A percentile compares a stretch with the other conserved stretches of the same genome.
phyloP scores from a whole-genome alignment of 1,140 invertebrate genomes.

The Diorhabda sublineata region DNA sequence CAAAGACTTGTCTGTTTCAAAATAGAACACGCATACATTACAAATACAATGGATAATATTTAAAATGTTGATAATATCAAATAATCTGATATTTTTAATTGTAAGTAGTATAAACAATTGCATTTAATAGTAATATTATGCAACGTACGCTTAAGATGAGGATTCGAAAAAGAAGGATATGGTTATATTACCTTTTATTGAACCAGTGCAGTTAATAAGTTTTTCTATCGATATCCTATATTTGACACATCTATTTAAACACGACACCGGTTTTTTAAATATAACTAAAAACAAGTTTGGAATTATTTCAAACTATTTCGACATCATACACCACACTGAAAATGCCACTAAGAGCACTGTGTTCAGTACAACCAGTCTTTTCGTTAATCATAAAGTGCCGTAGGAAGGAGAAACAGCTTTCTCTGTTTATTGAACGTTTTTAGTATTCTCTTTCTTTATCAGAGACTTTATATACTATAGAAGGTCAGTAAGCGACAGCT shows the following conservation, averaged over 20 bases:
- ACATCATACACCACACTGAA: not conserved
- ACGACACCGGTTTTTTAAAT: not conserved
- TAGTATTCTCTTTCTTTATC: not conserved
- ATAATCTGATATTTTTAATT: too few relatives aligned
- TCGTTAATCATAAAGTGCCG: slow-evolving; percentile 1
- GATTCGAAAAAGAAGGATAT: not conserved
- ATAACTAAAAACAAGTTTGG: not conserved
- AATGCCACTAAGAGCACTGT: not conserved
- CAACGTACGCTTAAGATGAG: not conserved
- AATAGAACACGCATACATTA: not conserved
- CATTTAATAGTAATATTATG: not conserved
- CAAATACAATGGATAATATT: too few relatives aligned
- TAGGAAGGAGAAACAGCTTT: slow-evolving; percentile 9
- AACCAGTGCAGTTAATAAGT: not conserved
- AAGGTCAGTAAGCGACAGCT: slow-evolving; percentile 1
- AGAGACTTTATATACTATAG: not conserved
- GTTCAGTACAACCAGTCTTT: not conserved
- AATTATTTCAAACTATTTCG: not conserved
- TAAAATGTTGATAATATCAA: too few relatives aligned
- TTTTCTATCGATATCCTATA: not conserved
- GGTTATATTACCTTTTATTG: not conserved
- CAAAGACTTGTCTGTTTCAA: not conserved
- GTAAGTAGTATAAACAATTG: too few relatives aligned
- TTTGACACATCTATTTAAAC: not conserved
- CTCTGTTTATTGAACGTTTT: not conserved